Conservation (phyloP, 2,888 invertebrate species). For the Aphodius sticticus region DNA sequence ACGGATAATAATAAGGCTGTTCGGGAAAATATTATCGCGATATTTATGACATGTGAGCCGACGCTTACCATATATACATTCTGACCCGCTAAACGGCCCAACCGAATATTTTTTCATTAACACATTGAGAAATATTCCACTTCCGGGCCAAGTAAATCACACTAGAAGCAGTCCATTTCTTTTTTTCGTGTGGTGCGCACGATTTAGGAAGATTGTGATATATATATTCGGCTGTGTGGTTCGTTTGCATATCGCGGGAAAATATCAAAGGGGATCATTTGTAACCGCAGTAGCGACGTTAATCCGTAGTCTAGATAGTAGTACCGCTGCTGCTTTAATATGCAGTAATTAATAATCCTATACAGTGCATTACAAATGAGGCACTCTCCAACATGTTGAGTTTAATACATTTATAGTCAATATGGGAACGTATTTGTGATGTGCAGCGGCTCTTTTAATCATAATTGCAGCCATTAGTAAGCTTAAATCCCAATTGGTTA, state of each 20-base stretch:
- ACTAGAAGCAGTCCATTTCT: background rate
- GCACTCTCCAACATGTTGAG: background rate
- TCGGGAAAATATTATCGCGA: constrained; percentile 4
- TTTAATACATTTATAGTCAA: background rate
- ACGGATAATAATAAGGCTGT: constrained; percentile 4
- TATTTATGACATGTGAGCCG: constrained; percentile 4
- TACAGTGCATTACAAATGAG: background rate
- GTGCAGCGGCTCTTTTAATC: background rate
- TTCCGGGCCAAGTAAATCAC: constrained; percentile 4
- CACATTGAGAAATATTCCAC: background rate
- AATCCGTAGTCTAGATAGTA: background rate
- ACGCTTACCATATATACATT: background rate
- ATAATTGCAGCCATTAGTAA: background rate
- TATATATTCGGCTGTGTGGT: background rate
- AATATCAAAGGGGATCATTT: background rate
- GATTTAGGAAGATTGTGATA: background rate
- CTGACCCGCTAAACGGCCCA: background rate
- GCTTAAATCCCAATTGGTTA: too few species aligned
- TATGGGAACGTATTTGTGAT: background rate
- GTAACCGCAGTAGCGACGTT: background rate
- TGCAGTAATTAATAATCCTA: background rate
- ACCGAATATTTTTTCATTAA: constrained; percentile 4
- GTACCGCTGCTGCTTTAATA: background rate
- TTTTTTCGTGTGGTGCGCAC: background rate
- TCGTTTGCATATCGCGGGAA: background rate